Percentiles rank a stretch among this genome's conserved stretches.
These are phyloP conservation scores for Varanus salvator DNA, from an alignment of 2,113 vertebrate genomes.

Conservation along the genomic window DNA sequence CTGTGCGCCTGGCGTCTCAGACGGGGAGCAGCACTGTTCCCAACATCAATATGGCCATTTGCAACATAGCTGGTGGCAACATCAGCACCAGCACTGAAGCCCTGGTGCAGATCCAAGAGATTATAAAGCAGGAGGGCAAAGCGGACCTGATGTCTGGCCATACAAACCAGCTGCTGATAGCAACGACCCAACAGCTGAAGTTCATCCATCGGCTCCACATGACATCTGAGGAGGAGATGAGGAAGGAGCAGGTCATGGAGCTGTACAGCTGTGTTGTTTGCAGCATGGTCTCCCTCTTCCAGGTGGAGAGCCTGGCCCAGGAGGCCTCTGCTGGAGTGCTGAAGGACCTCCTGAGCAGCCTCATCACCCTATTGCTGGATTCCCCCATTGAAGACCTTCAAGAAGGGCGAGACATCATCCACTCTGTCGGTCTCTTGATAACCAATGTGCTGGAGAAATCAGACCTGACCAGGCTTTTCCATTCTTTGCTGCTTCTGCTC, in stretches of 20 bases:
- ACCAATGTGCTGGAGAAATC: slow-evolving; percentile 82
- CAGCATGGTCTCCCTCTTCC: slow-evolving; percentile 82
- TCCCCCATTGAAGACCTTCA: slow-evolving; percentile 78
- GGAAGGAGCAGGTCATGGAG: slow-evolving; percentile 83
- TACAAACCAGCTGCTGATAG: slow-evolving; percentile 87
- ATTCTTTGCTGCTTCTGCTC: slow-evolving; percentile 81
- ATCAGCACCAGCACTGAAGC: slow-evolving; percentile 85
- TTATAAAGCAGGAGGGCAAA: slow-evolving; percentile 83
- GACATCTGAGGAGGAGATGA: slow-evolving; percentile 81
- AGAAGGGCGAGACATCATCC: slow-evolving; percentile 80
- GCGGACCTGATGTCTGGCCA: slow-evolving; percentile 83
- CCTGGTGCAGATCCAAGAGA: slow-evolving; percentile 82
- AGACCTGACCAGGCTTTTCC: slow-evolving; percentile 81
- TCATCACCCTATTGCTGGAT: slow-evolving; percentile 83
- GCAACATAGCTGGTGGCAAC: slow-evolving; percentile 82
- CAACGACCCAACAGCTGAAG: slow-evolving; percentile 85
- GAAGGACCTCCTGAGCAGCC: slow-evolving; percentile 82
- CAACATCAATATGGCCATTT: slow-evolving; percentile 86
- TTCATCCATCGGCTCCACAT: slow-evolving; percentile 85
- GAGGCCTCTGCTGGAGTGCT: slow-evolving; percentile 82
- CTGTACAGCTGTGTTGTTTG: slow-evolving; percentile 86
- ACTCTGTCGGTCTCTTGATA: slow-evolving; percentile 80
- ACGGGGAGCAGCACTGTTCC: slow-evolving; percentile 79
- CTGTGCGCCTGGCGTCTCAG: slow-evolving; percentile 80
- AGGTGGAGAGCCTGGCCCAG: slow-evolving; percentile 78